Evolutionary conservation across 1,140 invertebrate species (phyloP), one percentile per base, ranked within the genome.

Genomic region (Atta texana): DNA sequence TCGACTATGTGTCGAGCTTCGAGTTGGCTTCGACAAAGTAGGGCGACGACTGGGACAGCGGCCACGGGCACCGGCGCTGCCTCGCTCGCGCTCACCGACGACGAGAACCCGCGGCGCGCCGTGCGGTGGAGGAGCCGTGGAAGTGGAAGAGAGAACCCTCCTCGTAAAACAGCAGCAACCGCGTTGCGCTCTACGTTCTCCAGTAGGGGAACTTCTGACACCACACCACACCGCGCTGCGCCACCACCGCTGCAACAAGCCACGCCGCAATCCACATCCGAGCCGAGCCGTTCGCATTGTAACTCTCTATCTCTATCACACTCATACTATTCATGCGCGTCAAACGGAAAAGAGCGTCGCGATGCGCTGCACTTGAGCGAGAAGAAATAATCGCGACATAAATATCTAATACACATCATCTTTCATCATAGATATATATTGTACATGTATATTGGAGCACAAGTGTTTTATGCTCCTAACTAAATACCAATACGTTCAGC

Each of bases 1-100:
- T 92, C 92, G 92, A 90, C 90, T 91, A 90, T 92, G 91, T 91
- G 92, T 92, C 91, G 93, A 92, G 92, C 92, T 90, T 72, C 69
- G 93, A 94, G 93, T 94, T 95, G 91, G 94, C 94, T 94, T 94
- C 89, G 94, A 93, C 94, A 94, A 95, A 95, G 95, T 95, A 95
- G 95, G 95, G 94, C 95, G 94, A 95, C 94, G 94, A 95, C 94
- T 95, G 94, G 93, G 93, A 93, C 93, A 93, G 91, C 92, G 93
- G 93, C 93, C 92, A 93, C 92, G 91, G 92, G 89, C 93, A 93
- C 92, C 92, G 91, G 93, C 92, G 94, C 93, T 93, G 69, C 80
- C 55, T 81, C 93, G 93, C 92, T 92, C 91, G 93, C 92, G 94
- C 93, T 93, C 93, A 93, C 93, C 88, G 92, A 91, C 89, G 92